phyloP scores from a whole-genome alignment of 2,888 invertebrate genomes.

The Chironomus tentans region DNA sequence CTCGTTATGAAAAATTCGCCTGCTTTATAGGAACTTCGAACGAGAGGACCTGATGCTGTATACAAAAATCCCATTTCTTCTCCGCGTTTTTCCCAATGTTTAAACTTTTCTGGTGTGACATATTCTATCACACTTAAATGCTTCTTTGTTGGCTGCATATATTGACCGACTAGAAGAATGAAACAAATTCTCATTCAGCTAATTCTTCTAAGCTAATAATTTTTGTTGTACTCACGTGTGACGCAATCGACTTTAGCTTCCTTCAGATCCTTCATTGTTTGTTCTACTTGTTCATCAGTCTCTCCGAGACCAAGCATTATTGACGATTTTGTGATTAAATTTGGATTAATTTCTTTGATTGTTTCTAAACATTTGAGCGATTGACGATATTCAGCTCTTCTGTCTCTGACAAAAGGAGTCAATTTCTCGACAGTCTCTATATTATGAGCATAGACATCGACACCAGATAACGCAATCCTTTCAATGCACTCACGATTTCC shows the following conservation, averaged over 20 bases:
- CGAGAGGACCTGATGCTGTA: slow-evolving; percentile 94
- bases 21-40: slow-evolving; percentile 95
- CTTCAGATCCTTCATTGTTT: slow-evolving; percentile 79
- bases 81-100: slow-evolving; percentile 76
- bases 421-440: slow-evolving; percentile 91
- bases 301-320: slow-evolving; percentile 97
- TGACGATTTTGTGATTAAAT: slow-evolving; percentile 91
- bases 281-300: slow-evolving; percentile 74
- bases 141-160: slow-evolving; percentile 98
- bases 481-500: slow-evolving; percentile 67
- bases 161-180: slow-evolving; percentile 65
- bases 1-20: slow-evolving; percentile 87
- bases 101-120: slow-evolving; percentile 89
- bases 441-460: slow-evolving; percentile 98
- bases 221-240: slow-evolving; percentile 44
- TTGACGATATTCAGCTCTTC: slow-evolving; percentile 85
- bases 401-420: slow-evolving; percentile 87
- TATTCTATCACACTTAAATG: slow-evolving; percentile 94
- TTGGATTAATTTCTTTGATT: slow-evolving; percentile 71
- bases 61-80: slow-evolving; percentile 84
- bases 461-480: slow-evolving; percentile 66
- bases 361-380: slow-evolving; percentile 72
- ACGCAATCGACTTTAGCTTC: slow-evolving; percentile 83
- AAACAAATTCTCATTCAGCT: too few species aligned
- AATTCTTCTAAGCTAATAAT: too few species aligned